Conservation (phyloP, 2,888 invertebrate species). For the Leucophenga montana region DNA sequence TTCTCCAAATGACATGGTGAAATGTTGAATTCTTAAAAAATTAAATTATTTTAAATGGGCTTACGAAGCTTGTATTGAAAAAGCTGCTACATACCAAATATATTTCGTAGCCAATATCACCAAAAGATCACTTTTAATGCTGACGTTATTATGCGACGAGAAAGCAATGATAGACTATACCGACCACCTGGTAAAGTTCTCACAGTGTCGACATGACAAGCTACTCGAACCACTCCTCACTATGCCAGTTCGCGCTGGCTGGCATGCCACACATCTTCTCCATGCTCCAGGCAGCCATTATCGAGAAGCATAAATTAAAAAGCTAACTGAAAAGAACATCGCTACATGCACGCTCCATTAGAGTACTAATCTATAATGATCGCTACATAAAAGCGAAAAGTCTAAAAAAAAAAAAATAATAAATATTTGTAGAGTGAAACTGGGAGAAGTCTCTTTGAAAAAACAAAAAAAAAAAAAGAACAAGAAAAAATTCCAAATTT, state of each 20-base stretch:
- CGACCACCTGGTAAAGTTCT: constrained; percentile 18
- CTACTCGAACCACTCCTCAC: neutral
- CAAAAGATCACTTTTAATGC: neutral
- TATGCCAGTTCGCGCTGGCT: too few species aligned
- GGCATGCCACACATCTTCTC: too few species aligned
- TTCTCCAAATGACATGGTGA: too few species aligned
- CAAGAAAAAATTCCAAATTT: constrained; percentile 61
- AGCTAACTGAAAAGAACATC: constrained; percentile 8
- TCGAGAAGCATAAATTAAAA: constrained; percentile 19
- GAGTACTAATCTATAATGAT: neutral
- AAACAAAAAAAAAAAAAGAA: constrained; percentile 26
- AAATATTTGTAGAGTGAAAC: neutral
- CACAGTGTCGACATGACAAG: neutral
- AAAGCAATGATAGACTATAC: too few species aligned
- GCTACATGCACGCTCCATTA: constrained; percentile 24
- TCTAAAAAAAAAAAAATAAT: neutral
- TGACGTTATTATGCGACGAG: neutral
- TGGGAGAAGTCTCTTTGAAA: too few species aligned
- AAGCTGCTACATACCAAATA: neutral
- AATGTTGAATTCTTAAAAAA: too few species aligned
- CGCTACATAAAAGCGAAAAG: constrained; percentile 6
- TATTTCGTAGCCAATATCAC: neutral
- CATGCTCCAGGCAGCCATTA: neutral
- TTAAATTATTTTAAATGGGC: too few species aligned
- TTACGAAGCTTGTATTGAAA: too few species aligned